Evolutionary conservation across 1,140 invertebrate genomes (phyloP).

Genomic region (Palaemon carinicauda): DNA sequence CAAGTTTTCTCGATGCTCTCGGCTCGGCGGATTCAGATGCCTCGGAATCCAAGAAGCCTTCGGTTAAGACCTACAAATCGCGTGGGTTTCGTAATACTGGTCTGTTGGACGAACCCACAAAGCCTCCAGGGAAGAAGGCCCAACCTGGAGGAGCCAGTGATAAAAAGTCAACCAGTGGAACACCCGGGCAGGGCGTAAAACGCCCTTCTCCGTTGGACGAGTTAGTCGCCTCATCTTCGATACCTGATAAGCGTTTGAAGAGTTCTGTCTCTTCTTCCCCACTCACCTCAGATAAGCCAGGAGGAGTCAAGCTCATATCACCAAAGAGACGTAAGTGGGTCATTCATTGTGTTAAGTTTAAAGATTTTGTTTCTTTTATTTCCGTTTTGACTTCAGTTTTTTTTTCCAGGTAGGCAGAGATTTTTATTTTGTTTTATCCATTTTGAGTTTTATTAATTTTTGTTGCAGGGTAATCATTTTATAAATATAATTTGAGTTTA

Average conservation of each 20-base stretch:
- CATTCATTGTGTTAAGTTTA: not conserved
- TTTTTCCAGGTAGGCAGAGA: not conserved
- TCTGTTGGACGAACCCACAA: constrained; percentile 41
- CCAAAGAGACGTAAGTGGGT: constrained; percentile 58
- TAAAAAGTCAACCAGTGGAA: constrained; percentile 22
- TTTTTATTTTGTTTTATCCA: not conserved
- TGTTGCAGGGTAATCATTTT: too few species aligned
- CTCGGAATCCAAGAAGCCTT: constrained; percentile 32
- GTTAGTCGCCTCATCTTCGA: not conserved
- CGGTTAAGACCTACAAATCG: constrained; percentile 56
- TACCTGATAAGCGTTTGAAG: constrained; percentile 36
- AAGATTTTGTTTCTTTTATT: not conserved
- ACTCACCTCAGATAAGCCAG: constrained; percentile 43
- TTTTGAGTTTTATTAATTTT: not conserved
- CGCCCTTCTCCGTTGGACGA: constrained; percentile 23
- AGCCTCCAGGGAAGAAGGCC: constrained; percentile 6
- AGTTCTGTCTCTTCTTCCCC: constrained; percentile 42
- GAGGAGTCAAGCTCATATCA: constrained; percentile 57
- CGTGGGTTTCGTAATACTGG: constrained; percentile 55
- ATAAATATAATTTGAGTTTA: too few species aligned
- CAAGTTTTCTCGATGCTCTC: constrained; percentile 57
- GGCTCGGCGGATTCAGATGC: constrained; percentile 49
- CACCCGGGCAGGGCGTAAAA: not conserved
- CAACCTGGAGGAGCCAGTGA: not conserved
- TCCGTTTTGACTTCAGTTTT: not conserved